phyloP scores from a whole-genome alignment of 2,888 invertebrate species.

The Theretra japonica region DNA sequence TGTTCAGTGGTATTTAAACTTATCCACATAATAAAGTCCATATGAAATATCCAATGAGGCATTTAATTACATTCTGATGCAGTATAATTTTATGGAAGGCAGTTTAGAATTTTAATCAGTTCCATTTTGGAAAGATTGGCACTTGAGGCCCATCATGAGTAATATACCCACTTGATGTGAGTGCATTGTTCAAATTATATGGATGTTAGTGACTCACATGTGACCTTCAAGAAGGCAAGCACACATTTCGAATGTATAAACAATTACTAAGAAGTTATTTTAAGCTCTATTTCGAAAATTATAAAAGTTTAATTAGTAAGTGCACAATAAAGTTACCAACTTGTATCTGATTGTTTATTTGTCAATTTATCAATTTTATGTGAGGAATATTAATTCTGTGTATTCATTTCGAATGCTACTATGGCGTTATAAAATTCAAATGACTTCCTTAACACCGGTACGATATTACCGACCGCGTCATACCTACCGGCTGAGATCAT shows the following conservation, averaged over 20 bases:
- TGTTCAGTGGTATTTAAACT: too few species aligned
- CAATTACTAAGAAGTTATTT: background rate
- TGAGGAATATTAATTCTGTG: background rate
- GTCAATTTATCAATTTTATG: background rate
- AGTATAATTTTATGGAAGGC: background rate
- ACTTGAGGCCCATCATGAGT: conserved; percentile 5
- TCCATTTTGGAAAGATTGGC: background rate
- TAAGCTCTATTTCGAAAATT: background rate
- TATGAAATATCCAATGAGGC: too few species aligned
- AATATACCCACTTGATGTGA: conserved; percentile 27
- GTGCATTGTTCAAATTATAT: conserved; percentile 48
- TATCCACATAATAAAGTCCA: too few species aligned
- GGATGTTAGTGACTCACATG: conserved; percentile 57
- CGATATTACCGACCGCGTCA: background rate
- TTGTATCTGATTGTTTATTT: too few species aligned
- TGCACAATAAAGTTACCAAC: too few species aligned
- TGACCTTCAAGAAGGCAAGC: conserved; percentile 54
- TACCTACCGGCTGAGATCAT: conserved; percentile 11
- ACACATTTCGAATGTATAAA: conserved; percentile 12
- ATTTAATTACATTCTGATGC: too few species aligned
- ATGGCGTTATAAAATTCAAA: conserved; percentile 3
- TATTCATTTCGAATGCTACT: background rate
- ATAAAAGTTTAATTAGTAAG: too few species aligned
- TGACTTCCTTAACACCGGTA: conserved; percentile 1
- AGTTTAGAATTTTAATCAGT: background rate